Base-by-base conservation (phyloP, 2,888 invertebrate genomes). In the Lithophane leautieri region DNA sequence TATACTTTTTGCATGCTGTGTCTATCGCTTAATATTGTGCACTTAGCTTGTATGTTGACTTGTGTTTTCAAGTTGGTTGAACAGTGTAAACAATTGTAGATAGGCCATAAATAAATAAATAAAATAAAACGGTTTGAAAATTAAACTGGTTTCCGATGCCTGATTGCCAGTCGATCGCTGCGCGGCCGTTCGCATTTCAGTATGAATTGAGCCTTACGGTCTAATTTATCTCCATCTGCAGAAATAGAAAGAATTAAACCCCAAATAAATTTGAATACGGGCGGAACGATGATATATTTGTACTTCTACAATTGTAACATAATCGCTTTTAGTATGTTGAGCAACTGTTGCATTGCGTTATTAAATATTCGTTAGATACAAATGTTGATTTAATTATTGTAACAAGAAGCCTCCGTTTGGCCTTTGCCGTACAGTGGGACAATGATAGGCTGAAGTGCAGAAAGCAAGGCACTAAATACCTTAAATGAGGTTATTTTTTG, bases 251-350 rank as follows among this genome's bases (percentile, higher is more conserved):
- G 9, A 14, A 66, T 54, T 66, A 22, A 50, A 71, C 16, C 3
- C 9, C 19, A 72, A 71, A 54, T 28, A 40, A 52, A n/a, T 71
- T 12, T 4, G 16, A 4, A n/a, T 44, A 11, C 11, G 34, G 1
- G 0, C 16, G 16, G 16, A 8, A 22, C 14, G 19, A 40, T 25
- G 0, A 11, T 16, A 1, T 28, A 52, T 68, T 68, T 76, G 47
- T 63, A 60, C 34, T 73, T 60, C 56, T 62, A 60, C 28, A 71
- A 28, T 44, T 54, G 28, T 42, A 50, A 70, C n/a, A 54, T 19
- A 40, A 50, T 44, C 60, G 54, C 79, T 73, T 84, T 47, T 67
- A 67, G 63, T 80, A 52, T 82, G 70, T 69, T 70, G 69, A 76
- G 63, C 42, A 68, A 74, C 28, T 68, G 81, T 65, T 80, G 60